These are phyloP conservation scores for Girardinichthys multiradiatus DNA, from an alignment of 2,113 vertebrate species.

Conservation along the genomic window DNA sequence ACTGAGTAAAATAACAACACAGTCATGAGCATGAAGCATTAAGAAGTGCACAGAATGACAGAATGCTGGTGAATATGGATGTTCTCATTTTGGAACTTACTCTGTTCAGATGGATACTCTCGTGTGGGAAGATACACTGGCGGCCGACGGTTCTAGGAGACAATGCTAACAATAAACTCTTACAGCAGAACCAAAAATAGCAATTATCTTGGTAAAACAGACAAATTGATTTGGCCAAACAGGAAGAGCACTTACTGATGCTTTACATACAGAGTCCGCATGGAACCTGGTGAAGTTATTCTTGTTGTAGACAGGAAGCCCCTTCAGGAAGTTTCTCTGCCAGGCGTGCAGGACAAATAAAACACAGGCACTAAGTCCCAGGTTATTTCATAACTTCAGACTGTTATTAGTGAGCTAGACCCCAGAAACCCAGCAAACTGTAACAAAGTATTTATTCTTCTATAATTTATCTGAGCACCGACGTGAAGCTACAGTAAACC, in stretches of 20 bases:
- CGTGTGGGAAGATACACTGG: slow-evolving; percentile 91
- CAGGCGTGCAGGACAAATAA: slow-evolving; percentile 13
- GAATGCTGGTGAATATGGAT: no score
- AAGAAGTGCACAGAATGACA: neutral
- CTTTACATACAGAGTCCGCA: slow-evolving; percentile 93
- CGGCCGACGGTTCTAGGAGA: slow-evolving; percentile 86
- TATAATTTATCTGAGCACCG: neutral
- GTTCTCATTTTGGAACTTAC: slow-evolving; percentile 76
- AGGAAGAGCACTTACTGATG: slow-evolving; percentile 84
- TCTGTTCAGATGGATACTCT: slow-evolving; percentile 92
- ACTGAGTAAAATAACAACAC: slow-evolving; percentile 76
- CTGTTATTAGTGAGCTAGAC: neutral
- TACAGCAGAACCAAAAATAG: neutral
- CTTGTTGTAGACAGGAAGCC: slow-evolving; percentile 93
- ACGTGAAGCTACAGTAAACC: neutral
- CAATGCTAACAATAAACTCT: neutral
- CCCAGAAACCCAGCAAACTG: neutral
- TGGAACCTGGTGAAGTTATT: slow-evolving; percentile 96
- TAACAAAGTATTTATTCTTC: neutral
- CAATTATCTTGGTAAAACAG: no score
- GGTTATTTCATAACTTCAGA: no score
- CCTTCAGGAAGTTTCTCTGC: slow-evolving; percentile 92
- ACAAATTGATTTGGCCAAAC: no score
- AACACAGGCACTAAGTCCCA: neutral
- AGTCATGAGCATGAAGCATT: neutral